phyloP scores from a whole-genome alignment of 2,113 vertebrate species.

The Serilophus lunatus region DNA sequence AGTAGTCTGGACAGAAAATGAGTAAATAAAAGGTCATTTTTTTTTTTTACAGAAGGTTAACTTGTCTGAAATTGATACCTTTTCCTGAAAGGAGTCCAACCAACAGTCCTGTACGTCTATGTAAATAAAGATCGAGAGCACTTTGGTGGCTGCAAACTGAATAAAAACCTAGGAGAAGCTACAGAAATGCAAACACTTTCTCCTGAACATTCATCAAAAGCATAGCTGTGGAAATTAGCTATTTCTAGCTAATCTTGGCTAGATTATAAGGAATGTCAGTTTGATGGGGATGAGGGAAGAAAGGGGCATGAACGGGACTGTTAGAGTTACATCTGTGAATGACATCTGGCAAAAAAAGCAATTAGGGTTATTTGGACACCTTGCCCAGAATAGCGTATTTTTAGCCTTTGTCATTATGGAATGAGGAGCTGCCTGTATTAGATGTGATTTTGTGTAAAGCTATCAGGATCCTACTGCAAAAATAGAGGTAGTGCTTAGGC shows the following conservation, averaged over 20 bases:
- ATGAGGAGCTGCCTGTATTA: neutral
- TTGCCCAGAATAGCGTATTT: neutral
- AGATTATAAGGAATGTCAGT: neutral
- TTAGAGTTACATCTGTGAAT: neutral
- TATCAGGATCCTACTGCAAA: neutral
- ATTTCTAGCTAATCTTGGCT: constrained; percentile 24
- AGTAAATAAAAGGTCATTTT: neutral
- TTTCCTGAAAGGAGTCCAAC: neutral
- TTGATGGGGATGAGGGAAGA: neutral
- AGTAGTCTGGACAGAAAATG: neutral
- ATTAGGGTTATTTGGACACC: constrained; percentile 2
- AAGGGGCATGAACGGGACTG: neutral
- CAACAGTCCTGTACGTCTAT: neutral
- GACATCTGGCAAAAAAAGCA: neutral
- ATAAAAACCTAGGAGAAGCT: neutral
- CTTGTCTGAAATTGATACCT: neutral
- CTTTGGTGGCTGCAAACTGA: neutral
- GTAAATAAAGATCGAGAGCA: neutral
- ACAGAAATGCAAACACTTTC: neutral
- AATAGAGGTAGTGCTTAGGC: neutral
- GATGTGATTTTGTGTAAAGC: neutral
- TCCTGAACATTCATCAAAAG: neutral
- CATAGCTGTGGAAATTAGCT: neutral
- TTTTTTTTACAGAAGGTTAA: neutral
- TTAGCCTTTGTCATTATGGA: neutral